A percentile compares a stretch with the other conserved stretches of the same genome.
phyloP scores from a whole-genome alignment of 2,113 vertebrate species.

The Zeus faber region DNA sequence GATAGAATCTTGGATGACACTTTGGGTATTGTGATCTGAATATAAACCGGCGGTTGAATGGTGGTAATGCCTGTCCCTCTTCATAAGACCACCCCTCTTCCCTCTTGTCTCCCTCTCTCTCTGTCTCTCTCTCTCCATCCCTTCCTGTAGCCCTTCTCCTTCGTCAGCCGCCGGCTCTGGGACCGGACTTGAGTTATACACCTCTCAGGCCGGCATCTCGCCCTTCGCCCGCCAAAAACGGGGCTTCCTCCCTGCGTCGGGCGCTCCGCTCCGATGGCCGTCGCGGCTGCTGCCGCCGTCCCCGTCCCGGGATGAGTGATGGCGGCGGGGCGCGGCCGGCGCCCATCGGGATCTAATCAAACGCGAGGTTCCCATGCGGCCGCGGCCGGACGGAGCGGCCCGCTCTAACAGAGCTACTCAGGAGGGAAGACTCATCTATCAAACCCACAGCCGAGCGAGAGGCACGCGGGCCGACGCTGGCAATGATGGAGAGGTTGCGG shows the following conservation, averaged over 20 bases:
- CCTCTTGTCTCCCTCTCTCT: no score
- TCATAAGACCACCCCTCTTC: constrained; percentile 23
- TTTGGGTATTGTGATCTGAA: constrained; percentile 20
- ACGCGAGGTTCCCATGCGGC: constrained; percentile 61
- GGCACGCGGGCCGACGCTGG: constrained; percentile 60
- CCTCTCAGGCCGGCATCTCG: no score
- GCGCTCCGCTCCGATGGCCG: constrained; percentile 46
- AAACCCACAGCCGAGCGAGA: constrained; percentile 67
- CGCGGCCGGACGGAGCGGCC: constrained; percentile 66
- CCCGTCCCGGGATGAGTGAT: constrained; percentile 60
- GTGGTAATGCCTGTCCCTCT: constrained; percentile 30
- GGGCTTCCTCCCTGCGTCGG: constrained; percentile 50
- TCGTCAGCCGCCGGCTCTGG: no score
- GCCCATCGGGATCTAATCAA: constrained; percentile 75
- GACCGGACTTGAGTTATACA: no score
- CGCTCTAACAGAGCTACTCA: constrained; percentile 70
- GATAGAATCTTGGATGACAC: constrained; percentile 40
- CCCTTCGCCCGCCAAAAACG: constrained; percentile 26
- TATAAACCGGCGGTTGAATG: constrained; percentile 35
- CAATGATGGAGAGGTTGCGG: constrained; percentile 66
- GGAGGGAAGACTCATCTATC: constrained; percentile 72
- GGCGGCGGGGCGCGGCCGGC: constrained; percentile 66
- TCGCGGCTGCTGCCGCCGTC: constrained; percentile 47
- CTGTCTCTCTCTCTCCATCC: no score
- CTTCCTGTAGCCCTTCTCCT: no score